Evolutionary conservation across 1,140 invertebrate species (phyloP), one percentile per base, ranked within the genome.

Genomic region (Orussus abietinus): DNA sequence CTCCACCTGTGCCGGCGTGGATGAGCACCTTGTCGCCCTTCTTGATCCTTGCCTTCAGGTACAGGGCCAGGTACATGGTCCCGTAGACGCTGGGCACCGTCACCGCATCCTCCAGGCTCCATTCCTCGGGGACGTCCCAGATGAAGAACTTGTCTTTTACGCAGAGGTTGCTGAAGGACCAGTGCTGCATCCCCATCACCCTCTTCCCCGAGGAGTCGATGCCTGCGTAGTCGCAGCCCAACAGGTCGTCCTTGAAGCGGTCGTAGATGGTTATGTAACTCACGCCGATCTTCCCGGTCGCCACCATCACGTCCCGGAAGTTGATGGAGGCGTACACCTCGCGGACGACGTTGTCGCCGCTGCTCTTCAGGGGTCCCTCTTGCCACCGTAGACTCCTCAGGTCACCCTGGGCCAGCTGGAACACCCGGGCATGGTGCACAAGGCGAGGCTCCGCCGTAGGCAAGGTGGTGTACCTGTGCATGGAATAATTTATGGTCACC

Each of bases 71-170:
- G 40, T 96, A 75, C 5, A 90, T 85, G 62, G 90, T 95, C 30
- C 79, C 78, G 59, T 94, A 96, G 4, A 87, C 87, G 1, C 85
- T 83, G 3, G 92, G 92, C 0, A 96, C 78, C 1, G 91, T 91
- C 0, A 88, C 88, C 1, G 92, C 93, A 29, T 96, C 87, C 57
- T 88, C 82, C 13, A 96, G 67, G 1, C 77, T 80, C 92, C 92
- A 96, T 4, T 79, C 55, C 1, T 88, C 78, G 3, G 93, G 93
- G 12, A 96, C 75, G 2, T 80, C 58, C 90, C 90, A 95, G 10
- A 81, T 52, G 2, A 90, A 76, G 5, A 69, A 57, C 20, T 70
- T 68, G 56, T 89, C 80, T 5, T 75, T 72, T 30, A 77, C 30
- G 2, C 82, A 58, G 34, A 81, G 46, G 22, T 85, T 86, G 0